Percentiles rank a stretch among this genome's conserved stretches.
Conservation (phyloP, 1,140 invertebrate genomes). For the Diploscapter pachys region DNA sequence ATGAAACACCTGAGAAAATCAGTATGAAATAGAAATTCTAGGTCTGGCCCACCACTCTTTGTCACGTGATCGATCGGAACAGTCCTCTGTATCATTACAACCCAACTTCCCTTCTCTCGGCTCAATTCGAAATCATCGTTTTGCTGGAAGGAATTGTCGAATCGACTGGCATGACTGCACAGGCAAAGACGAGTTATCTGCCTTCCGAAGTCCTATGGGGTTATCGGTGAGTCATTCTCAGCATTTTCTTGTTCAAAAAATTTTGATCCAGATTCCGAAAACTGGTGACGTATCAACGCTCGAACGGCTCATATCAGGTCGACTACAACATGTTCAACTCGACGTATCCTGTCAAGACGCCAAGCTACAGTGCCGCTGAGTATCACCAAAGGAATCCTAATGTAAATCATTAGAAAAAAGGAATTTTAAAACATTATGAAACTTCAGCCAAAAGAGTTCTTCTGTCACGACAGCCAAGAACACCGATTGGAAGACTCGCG, state of each 20-base stretch:
- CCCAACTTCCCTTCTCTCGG: slow-evolving; percentile 19
- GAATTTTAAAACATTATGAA: background rate
- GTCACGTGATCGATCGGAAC: slow-evolving; percentile 61
- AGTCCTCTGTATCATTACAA: slow-evolving; percentile 43
- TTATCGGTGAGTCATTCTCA: slow-evolving; percentile 24
- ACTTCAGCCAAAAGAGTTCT: slow-evolving; percentile 31
- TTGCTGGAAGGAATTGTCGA: slow-evolving; percentile 59
- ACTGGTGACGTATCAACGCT: slow-evolving; percentile 33
- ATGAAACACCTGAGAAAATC: background rate
- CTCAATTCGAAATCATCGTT: slow-evolving; percentile 47
- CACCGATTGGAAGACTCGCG: slow-evolving; percentile 28
- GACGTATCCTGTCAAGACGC: slow-evolving; percentile 77
- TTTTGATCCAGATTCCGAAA: slow-evolving; percentile 28
- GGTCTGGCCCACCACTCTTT: slow-evolving; percentile 62
- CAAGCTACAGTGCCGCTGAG: slow-evolving; percentile 74
- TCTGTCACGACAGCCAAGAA: slow-evolving; percentile 27
- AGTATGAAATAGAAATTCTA: slow-evolving; percentile 34
- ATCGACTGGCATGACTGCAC: slow-evolving; percentile 51
- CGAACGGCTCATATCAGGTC: slow-evolving; percentile 35
- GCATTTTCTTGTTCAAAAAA: slow-evolving; percentile 5
- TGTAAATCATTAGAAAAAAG: background rate
- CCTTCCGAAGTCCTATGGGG: slow-evolving; percentile 43
- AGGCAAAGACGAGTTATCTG: slow-evolving; percentile 44
- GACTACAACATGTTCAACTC: slow-evolving; percentile 40
- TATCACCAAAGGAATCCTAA: slow-evolving; percentile 23